Evolutionary conservation across 2,113 vertebrate genomes (phyloP).

Genomic region (Strix uralensis): DNA sequence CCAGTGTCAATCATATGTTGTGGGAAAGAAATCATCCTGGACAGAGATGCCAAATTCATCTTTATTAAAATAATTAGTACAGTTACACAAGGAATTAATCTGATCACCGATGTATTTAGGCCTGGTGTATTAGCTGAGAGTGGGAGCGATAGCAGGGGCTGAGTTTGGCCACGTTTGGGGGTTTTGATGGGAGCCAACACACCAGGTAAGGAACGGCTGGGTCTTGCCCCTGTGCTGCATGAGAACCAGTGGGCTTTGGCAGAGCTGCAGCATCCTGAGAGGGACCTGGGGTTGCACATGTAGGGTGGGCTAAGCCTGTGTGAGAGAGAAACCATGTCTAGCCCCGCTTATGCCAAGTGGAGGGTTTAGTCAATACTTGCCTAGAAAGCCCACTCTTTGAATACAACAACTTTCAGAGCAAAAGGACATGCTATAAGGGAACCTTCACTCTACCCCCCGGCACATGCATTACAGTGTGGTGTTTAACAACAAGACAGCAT

Average conservation of each 20-base stretch:
- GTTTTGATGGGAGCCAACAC: not conserved
- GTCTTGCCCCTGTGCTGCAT: accelerated
- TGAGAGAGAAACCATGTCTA: not conserved
- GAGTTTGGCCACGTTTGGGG: not conserved
- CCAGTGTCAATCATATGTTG: not conserved
- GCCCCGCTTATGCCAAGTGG: accelerated
- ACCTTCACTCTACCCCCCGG: accelerated
- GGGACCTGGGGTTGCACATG: not conserved
- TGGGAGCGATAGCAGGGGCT: not conserved
- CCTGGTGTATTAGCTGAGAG: not conserved
- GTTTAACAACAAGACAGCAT: not conserved
- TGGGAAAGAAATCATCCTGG: not conserved
- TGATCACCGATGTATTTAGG: not conserved
- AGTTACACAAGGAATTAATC: not conserved
- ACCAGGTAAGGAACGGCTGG: not conserved
- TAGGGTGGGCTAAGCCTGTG: not conserved
- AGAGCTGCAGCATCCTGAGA: not conserved
- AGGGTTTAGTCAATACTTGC: not conserved
- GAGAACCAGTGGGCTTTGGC: not conserved
- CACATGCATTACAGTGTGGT: not conserved
- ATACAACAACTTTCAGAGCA: not conserved
- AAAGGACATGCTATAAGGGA: not conserved
- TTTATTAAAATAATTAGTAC: not conserved
- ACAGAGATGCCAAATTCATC: not conserved
- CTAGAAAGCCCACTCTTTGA: not conserved